Evolutionary conservation across 2,888 invertebrate species (phyloP).

Genomic region (Gastrophysa polygoni): DNA sequence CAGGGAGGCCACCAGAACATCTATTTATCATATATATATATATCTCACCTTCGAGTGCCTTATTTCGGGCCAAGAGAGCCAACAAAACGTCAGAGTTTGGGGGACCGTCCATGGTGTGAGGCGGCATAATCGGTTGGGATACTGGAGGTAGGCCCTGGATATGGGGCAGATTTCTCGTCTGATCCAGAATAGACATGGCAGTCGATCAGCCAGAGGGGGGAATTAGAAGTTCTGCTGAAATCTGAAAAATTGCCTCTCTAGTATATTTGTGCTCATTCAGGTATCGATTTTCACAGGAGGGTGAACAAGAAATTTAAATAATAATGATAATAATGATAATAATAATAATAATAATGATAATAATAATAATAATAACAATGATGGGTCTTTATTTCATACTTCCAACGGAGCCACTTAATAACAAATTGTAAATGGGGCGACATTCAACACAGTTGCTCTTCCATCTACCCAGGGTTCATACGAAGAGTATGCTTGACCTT

Average conservation of each 20-base stretch:
- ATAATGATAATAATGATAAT: neutral
- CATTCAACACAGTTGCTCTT: too few species aligned
- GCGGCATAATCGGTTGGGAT: slow-evolving; percentile 55
- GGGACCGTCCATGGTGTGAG: slow-evolving; percentile 60
- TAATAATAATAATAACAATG: too few species aligned
- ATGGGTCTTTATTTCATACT: too few species aligned
- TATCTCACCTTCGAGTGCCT: slow-evolving; percentile 91
- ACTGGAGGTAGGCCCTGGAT: slow-evolving; percentile 54
- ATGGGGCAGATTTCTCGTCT: slow-evolving; percentile 53
- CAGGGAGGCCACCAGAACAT: too few species aligned
- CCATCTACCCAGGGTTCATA: too few species aligned
- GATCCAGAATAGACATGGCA: slow-evolving; percentile 58
- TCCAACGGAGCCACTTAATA: too few species aligned
- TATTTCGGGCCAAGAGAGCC: slow-evolving; percentile 84
- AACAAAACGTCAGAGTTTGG: slow-evolving; percentile 85
- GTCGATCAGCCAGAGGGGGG: slow-evolving; percentile 19
- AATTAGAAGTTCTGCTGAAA: neutral
- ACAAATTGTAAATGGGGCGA: too few species aligned
- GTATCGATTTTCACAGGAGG: too few species aligned
- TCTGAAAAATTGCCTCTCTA: neutral
- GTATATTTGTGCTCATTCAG: too few species aligned
- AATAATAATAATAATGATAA: neutral
- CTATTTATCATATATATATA: too few species aligned
- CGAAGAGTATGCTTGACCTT: too few species aligned
- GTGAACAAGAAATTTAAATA: too few species aligned